Evolutionary conservation across 64 coral and sea anemone genomes (phyloP).

Genomic region (Cladopsammia gracilis): DNA sequence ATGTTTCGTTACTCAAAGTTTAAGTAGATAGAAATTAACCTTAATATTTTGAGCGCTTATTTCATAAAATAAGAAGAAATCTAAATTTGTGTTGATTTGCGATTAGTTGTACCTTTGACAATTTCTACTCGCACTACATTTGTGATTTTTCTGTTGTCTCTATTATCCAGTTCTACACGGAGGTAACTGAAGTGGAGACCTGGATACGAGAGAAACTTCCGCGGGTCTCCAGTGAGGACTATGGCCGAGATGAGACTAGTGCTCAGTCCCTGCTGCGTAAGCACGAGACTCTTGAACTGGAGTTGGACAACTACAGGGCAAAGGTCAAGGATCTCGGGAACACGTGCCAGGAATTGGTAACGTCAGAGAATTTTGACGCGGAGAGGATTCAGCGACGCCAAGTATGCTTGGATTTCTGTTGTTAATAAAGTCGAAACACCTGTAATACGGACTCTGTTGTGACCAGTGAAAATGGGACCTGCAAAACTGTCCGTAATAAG

Average conservation of each 20-base stretch:
- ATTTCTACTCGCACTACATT: no score
- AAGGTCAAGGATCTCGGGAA: constrained; percentile 58
- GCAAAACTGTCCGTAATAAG: no score
- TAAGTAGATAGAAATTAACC: no score
- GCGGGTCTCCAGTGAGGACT: constrained; percentile 88
- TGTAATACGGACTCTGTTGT: no score
- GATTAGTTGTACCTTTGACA: no score
- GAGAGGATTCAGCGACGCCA: constrained; percentile 74
- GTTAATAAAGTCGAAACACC: no score
- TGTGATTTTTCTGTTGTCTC: background rate
- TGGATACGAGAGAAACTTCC: constrained; percentile 89
- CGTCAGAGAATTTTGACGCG: constrained; percentile 65
- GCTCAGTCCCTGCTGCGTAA: constrained; percentile 84
- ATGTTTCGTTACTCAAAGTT: no score
- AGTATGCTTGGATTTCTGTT: constrained; percentile 3
- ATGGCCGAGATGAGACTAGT: constrained; percentile 89
- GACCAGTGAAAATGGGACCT: no score
- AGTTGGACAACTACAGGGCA: constrained; percentile 73
- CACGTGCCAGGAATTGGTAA: constrained; percentile 52
- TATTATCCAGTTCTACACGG: constrained; percentile 79
- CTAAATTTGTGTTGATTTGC: no score
- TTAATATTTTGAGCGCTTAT: no score
- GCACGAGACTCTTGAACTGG: constrained; percentile 87
- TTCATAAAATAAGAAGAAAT: no score
- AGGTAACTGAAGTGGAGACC: constrained; percentile 85